These are phyloP conservation scores for Orthosia gracilis DNA, from an alignment of 2,888 invertebrate species.

Conservation along the genomic window DNA sequence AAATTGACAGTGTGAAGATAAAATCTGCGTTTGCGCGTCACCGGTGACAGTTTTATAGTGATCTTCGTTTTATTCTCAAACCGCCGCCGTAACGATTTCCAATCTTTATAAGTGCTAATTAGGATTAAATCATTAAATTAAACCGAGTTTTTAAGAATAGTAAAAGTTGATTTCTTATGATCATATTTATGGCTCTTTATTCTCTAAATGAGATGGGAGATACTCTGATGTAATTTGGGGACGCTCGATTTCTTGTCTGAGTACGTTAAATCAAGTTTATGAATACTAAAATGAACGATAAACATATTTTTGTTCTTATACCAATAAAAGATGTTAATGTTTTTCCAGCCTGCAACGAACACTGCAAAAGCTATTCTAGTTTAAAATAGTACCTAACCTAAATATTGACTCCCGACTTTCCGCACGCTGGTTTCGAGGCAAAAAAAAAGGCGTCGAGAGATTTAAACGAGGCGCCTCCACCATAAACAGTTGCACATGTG, in stretches of 20 bases:
- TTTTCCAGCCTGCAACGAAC: neutral
- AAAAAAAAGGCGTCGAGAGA: constrained; percentile 82
- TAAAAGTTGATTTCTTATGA: constrained; percentile 46
- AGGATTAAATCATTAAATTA: constrained; percentile 62
- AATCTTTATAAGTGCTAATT: constrained; percentile 63
- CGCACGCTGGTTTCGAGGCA: constrained; percentile 61
- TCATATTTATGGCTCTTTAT: constrained; percentile 49
- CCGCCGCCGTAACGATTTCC: constrained; percentile 38
- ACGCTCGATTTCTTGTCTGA: constrained; percentile 14
- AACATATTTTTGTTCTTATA: neutral
- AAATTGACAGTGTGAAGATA: constrained; percentile 61
- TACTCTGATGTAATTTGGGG: constrained; percentile 18
- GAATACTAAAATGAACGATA: neutral
- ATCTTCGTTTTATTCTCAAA: constrained; percentile 49
- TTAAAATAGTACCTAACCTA: constrained; percentile 48
- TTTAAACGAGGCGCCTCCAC: constrained; percentile 75
- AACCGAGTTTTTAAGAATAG: constrained; percentile 28
- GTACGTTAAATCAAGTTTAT: constrained; percentile 16
- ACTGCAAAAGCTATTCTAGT: constrained; percentile 30
- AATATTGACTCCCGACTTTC: constrained; percentile 71
- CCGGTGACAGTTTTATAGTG: constrained; percentile 59
- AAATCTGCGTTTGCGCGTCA: constrained; percentile 62
- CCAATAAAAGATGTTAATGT: neutral
- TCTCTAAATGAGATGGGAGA: constrained; percentile 8
- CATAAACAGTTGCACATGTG: constrained; percentile 86